Base-by-base conservation (phyloP, 1,140 invertebrate species). In the Chlorops oryzae region DNA sequence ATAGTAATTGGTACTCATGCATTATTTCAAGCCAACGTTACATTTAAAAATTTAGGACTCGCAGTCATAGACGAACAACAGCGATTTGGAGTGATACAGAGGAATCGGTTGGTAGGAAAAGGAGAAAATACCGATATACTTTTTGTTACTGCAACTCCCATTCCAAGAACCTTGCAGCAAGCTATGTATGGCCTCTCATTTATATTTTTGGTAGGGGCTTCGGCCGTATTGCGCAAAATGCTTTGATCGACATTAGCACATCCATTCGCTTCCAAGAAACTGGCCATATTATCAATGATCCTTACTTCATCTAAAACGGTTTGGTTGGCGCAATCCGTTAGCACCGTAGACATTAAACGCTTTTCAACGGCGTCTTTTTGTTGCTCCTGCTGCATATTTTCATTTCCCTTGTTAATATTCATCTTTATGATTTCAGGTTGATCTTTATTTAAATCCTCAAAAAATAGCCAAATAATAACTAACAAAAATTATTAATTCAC, bases 221-320 rank as follows among this genome's bases (percentile, higher is more conserved):
- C 62, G 5, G 62, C 62, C 12, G 65, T 37, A 23, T 59, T 60
- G 12, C 57, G 57, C 10, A 65, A 49, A 17, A 65, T 54, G 9
- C 47, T 53, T 7, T 55, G 56, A 40, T 65, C 62, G 5, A 65
- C 53, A 15, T 65, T 60, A 13, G 48, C 49, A n/a, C 59, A 59
- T 12, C 62, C 62, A 38, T 65, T 59, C 42, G 65, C 62, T 10
- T 62, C 62, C 23, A 65, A 50, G 9, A 65, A 65, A 46, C 56
- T 65, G 20, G 62, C 65, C 23, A 65, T 60, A 1, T 59, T 65
- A 28, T 65, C 62, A 22, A 65, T 65, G 6, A 65, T 45, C 3
- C 63, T 43, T 22, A 65, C 60, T 41, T 65, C 62, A 39, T 52
- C 54, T 44, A 65, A 54, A 47, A 60, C 65, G 27, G 63, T 65